Conservation (phyloP, 1,140 invertebrate species). For the Solenopsis invicta region DNA sequence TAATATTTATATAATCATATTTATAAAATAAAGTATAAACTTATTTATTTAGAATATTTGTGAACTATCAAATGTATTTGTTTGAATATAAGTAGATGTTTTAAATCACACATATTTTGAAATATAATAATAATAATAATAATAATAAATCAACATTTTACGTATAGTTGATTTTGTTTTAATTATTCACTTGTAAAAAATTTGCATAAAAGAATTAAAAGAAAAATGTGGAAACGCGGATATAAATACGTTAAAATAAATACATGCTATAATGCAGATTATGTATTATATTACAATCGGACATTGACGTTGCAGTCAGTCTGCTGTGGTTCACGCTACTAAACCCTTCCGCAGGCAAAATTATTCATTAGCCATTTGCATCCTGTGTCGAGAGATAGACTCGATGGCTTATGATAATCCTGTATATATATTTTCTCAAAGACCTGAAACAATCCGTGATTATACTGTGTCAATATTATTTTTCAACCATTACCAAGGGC, state of each 20-base stretch:
- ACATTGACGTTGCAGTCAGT: conserved; percentile 47
- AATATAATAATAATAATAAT: conserved; percentile 21
- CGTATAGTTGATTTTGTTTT: background rate
- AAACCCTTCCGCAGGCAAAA: conserved; percentile 55
- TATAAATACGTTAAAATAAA: background rate
- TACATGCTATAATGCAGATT: conserved; percentile 7
- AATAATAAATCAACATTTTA: conserved; percentile 12
- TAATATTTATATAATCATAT: background rate
- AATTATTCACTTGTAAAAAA: background rate
- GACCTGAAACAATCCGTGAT: conserved; percentile 8
- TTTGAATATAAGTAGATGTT: background rate
- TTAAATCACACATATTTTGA: background rate
- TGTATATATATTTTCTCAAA: conserved; percentile 32
- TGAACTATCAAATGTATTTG: background rate
- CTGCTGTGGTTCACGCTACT: conserved; percentile 13
- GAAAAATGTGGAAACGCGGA: background rate
- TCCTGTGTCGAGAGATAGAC: conserved; percentile 52
- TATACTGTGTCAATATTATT: conserved; percentile 16
- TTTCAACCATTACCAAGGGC: background rate
- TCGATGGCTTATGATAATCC: conserved; percentile 57
- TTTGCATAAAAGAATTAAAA: conserved; percentile 11
- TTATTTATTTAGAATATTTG: background rate
- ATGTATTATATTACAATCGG: conserved; percentile 57
- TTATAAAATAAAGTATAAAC: background rate
- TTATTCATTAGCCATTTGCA: conserved; percentile 62